Evolutionary conservation across 1,140 invertebrate genomes (phyloP).

Genomic region (Colletes gigas): DNA sequence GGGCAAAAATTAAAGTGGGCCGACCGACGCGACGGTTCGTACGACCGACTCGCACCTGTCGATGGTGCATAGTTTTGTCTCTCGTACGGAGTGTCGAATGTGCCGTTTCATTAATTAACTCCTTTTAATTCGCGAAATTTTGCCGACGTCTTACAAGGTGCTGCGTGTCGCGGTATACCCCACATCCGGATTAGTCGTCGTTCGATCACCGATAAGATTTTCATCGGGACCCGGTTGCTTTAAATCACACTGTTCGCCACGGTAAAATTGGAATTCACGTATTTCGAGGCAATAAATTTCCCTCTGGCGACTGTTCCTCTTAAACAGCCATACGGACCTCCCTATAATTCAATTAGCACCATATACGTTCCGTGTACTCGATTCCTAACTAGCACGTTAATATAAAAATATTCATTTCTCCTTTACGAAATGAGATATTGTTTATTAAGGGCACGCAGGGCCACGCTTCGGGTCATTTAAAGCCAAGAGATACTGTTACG

Average conservation of each 20-base stretch:
- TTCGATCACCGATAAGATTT: slow-evolving; percentile 29
- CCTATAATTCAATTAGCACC: neutral
- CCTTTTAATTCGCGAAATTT: slow-evolving; percentile 6
- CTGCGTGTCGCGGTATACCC: neutral
- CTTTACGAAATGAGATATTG: no score
- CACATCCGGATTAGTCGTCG: slow-evolving; percentile 29
- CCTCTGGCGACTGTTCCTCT: neutral
- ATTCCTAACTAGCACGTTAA: no score
- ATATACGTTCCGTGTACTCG: neutral
- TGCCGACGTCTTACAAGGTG: neutral
- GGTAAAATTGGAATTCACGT: neutral
- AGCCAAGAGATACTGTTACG: neutral
- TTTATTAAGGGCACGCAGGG: no score
- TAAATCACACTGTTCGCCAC: slow-evolving; percentile 29
- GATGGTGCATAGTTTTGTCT: slow-evolving; percentile 19
- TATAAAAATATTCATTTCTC: no score
- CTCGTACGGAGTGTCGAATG: neutral
- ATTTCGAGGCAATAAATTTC: slow-evolving; percentile 32
- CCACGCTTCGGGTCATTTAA: no score
- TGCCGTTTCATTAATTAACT: slow-evolving; percentile 28
- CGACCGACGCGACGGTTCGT: slow-evolving; percentile 3
- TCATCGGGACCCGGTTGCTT: neutral
- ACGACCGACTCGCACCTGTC: slow-evolving; percentile 45
- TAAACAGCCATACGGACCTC: neutral
- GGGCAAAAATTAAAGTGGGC: slow-evolving; percentile 13